Conservation (phyloP, 1,140 invertebrate species). For the Steinernema khuongi region DNA sequence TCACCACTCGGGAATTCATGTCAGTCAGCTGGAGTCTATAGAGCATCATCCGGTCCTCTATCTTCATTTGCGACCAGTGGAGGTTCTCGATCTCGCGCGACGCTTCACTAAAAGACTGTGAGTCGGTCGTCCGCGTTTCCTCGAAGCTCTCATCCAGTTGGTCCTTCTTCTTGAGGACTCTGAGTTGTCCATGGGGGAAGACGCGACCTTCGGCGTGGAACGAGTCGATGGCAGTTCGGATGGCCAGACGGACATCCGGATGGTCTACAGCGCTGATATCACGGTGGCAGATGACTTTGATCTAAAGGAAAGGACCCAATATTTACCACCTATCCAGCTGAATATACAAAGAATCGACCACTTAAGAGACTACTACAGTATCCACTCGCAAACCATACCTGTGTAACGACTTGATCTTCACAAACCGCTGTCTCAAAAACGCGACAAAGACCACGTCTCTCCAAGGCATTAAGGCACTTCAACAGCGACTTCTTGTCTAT, state of each 20-base stretch:
- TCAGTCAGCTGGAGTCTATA: not conserved
- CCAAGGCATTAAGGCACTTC: conserved; percentile 48
- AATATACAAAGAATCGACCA: conserved; percentile 20
- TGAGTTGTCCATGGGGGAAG: conserved; percentile 45
- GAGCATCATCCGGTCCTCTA: not conserved
- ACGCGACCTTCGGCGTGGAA: conserved; percentile 43
- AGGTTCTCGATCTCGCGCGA: not conserved
- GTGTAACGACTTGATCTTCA: conserved; percentile 33
- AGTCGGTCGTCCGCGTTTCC: not conserved
- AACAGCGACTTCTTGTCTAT: conserved; percentile 54
- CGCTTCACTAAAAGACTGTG: not conserved
- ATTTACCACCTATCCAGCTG: not conserved
- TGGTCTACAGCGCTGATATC: conserved; percentile 31
- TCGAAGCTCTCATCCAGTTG: conserved; percentile 61
- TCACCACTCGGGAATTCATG: not conserved
- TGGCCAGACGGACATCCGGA: conserved; percentile 27
- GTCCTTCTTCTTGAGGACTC: conserved; percentile 5
- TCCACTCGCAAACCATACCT: conserved; percentile 7
- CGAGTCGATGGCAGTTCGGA: conserved; percentile 38
- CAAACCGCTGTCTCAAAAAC: conserved; percentile 32
- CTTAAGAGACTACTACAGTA: not conserved
- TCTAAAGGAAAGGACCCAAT: conserved; percentile 27
- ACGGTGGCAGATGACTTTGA: conserved; percentile 35
- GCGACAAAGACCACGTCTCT: conserved; percentile 29
- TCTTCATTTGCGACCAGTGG: not conserved